These are phyloP conservation scores for Festucalex cinctus DNA, from an alignment of 2,113 vertebrate species.

Conservation along the genomic window DNA sequence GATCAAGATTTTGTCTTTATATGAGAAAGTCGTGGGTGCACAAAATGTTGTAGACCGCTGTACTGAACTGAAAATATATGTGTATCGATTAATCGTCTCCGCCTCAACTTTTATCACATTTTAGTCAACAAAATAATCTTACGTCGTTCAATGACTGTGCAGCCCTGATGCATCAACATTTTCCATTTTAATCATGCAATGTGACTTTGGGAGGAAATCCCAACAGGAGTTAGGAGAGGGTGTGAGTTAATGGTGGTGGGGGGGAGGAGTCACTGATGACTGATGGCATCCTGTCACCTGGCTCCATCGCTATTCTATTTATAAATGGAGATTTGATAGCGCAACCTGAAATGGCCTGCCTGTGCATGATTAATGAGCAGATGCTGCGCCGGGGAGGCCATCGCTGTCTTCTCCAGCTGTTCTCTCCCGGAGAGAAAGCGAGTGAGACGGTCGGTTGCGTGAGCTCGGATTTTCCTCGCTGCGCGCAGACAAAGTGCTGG, in stretches of 20 bases:
- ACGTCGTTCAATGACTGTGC: background rate
- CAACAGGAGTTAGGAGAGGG: background rate
- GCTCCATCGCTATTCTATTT: slow-evolving; percentile 69
- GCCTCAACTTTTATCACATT: background rate
- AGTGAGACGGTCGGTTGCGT: slow-evolving; percentile 27
- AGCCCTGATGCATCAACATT: background rate
- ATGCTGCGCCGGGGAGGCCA: slow-evolving; percentile 70
- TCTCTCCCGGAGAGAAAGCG: slow-evolving; percentile 22
- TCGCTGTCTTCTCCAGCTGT: slow-evolving; percentile 53
- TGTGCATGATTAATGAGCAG: slow-evolving; percentile 78
- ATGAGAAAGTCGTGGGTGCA: too few relatives aligned
- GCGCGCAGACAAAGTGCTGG: slow-evolving; percentile 9
- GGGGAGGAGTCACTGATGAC: slow-evolving; percentile 27
- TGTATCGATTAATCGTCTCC: background rate
- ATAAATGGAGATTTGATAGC: slow-evolving; percentile 75
- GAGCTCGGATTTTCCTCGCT: slow-evolving; percentile 41
- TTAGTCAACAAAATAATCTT: background rate
- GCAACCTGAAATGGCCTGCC: slow-evolving; percentile 68
- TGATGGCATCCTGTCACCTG: slow-evolving; percentile 49
- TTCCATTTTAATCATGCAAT: background rate
- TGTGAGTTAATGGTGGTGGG: slow-evolving; percentile 14
- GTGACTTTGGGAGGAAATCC: background rate
- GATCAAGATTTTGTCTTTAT: too few relatives aligned
- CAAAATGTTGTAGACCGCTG: too few relatives aligned
- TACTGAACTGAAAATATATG: background rate